Percentiles rank a stretch among this genome's conserved stretches.
Conservation (phyloP, 2,797 vertebrate genomes). For the Syncerus caffer region DNA sequence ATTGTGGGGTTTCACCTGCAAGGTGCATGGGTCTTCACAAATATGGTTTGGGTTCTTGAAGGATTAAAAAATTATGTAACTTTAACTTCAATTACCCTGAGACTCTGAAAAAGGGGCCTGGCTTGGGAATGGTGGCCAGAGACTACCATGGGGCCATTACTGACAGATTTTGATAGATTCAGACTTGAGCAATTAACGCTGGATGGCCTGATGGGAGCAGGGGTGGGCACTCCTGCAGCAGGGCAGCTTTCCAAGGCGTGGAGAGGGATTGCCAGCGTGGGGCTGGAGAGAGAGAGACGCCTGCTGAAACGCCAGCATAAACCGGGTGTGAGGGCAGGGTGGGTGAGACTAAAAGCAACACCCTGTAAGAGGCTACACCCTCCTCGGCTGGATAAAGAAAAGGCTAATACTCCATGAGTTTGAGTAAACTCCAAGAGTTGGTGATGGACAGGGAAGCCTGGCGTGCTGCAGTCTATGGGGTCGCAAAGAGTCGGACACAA, state of each 20-base stretch:
- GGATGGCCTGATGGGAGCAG: no score
- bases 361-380: neutral
- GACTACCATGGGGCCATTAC: neutral
- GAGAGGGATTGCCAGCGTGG: neutral
- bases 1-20: neutral
- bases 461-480: neutral
- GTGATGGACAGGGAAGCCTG: neutral
- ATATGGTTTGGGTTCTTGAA: neutral
- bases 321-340: neutral
- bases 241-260: neutral
- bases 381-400: neutral
- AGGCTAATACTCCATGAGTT: neutral
- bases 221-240: neutral
- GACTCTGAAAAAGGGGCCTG: neutral
- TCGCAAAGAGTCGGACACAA: neutral
- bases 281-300: neutral
- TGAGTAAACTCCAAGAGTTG: neutral
- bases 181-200: neutral
- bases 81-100: neutral
- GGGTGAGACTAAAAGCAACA: neutral
- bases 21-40: neutral
- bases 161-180: neutral
- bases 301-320: neutral
- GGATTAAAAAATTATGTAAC: neutral
- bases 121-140: neutral